Base-by-base conservation (phyloP, 2,888 invertebrate genomes). In the Drosophila mimetica region DNA sequence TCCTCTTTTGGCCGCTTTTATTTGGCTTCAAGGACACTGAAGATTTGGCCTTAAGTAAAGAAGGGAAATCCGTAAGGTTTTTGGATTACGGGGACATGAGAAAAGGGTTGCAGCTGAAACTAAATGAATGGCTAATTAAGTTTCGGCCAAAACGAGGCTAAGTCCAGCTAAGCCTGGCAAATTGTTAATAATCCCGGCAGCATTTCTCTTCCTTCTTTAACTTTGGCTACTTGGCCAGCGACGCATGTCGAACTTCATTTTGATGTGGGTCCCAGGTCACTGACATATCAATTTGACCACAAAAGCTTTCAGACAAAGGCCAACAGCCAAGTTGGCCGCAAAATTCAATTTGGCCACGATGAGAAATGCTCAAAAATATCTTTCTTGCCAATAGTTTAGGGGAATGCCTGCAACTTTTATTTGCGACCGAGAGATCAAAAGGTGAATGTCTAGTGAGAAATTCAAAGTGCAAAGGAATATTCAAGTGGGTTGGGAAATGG, bases 281-380 rank as follows among this genome's bases (percentile, higher is more conserved):
- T 75, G 77, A 80, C 71, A 77, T 84, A 77, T 84, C 71, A 84
- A 81, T 84, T 81, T 77, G 75, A 77, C 80, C 77, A 86, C 81
- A 86, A 84, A 86, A 79, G 77, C 79, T 55, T 46, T 73, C 57
- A 63, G 59, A 66, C 70, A 71, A 81, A 73, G 81, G 61, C 79
- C 75, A n/a, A 34, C 48, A 18, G 59, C 74, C 46, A 77, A 81
- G 63, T 57, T 71, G 42, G 65, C 66, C 64, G 71, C 67, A 54
- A 53, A 86, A 83, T 81, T 75, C 65, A 69, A 77, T 72, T 70
- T 65, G 22, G 30, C 53, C 37, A 44, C 41, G 37, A 44, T 44
- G 36, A 66, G 37, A 69, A 50, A 63, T 54, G 39, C 65, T 28
- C 44, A 51, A 54, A 63, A 63, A 71, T 63, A 70, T 78, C 60